phyloP scores from a whole-genome alignment of 2,888 invertebrate species.

The Andrena minutula region DNA sequence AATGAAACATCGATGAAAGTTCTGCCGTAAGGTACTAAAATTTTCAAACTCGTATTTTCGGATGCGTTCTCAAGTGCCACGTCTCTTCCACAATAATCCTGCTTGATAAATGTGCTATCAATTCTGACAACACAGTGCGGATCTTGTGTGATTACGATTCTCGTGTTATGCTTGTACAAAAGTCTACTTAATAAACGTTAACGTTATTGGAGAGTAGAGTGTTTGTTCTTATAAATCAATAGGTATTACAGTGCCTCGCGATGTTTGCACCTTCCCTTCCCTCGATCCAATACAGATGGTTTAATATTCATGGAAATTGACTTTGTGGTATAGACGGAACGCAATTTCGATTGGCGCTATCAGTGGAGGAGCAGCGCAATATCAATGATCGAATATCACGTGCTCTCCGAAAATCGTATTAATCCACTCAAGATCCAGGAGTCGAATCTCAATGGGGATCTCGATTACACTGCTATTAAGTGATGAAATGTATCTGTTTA shows the following conservation, averaged over 20 bases:
- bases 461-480: neutral
- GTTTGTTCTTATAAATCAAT: conserved; percentile 1
- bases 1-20: conserved; percentile 12
- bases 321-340: conserved; percentile 41
- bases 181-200: no score
- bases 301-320: conserved; percentile 63
- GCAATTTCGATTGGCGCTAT: conserved; percentile 34
- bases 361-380: conserved; percentile 24
- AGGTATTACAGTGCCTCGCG: neutral
- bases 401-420: conserved; percentile 34
- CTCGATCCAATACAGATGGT: conserved; percentile 39
- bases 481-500: neutral
- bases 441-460: conserved; percentile 14
- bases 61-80: no score
- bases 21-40: neutral
- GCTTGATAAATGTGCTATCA: no score
- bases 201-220: neutral
- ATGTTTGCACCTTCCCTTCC: conserved; percentile 25
- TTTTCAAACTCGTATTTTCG: no score
- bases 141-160: no score
- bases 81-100: no score
- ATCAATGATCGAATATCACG: conserved; percentile 37
- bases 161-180: no score
- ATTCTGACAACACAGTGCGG: no score
- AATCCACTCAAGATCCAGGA: conserved; percentile 28